A percentile compares a stretch with the other conserved stretches of the same genome.
Evolutionary conservation across 2,113 vertebrate species (phyloP).

Genomic region (Aix galericulata): DNA sequence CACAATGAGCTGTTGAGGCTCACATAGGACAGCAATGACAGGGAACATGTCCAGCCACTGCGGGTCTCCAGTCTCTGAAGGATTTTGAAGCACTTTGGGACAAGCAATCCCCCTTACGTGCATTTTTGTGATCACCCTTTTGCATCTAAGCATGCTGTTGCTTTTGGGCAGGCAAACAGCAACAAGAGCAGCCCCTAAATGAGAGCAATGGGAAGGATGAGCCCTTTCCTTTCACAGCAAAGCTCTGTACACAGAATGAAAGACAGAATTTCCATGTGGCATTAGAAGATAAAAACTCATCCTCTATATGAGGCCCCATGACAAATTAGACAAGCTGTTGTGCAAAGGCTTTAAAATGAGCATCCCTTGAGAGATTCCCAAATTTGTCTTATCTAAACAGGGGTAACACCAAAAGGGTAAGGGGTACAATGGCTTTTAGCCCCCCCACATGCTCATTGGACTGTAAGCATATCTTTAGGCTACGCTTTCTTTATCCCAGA

Average conservation of each 20-base stretch:
- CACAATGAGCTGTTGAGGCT: not conserved
- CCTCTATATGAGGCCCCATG: not conserved
- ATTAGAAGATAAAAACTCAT: not conserved
- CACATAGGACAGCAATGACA: not conserved
- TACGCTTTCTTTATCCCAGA: not conserved
- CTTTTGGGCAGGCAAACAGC: not conserved
- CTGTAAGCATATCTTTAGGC: not conserved
- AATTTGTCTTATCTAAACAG: not conserved
- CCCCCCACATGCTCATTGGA: not conserved
- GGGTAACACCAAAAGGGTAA: not conserved
- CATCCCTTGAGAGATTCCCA: not conserved
- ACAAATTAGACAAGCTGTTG: not conserved
- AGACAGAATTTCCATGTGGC: not conserved
- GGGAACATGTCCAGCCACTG: not conserved
- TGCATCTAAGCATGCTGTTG: not conserved
- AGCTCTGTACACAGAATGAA: not conserved
- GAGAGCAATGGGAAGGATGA: not conserved
- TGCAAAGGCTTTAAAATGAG: not conserved
- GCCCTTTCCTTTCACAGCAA: not conserved
- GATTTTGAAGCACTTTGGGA: not conserved
- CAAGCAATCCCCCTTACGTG: not conserved
- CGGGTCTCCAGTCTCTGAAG: not conserved
- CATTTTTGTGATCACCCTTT: not conserved
- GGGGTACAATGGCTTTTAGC: not conserved
- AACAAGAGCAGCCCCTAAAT: not conserved